These are phyloP conservation scores for Agrochola macilenta DNA, from an alignment of 2,888 invertebrate genomes.

Conservation along the genomic window DNA sequence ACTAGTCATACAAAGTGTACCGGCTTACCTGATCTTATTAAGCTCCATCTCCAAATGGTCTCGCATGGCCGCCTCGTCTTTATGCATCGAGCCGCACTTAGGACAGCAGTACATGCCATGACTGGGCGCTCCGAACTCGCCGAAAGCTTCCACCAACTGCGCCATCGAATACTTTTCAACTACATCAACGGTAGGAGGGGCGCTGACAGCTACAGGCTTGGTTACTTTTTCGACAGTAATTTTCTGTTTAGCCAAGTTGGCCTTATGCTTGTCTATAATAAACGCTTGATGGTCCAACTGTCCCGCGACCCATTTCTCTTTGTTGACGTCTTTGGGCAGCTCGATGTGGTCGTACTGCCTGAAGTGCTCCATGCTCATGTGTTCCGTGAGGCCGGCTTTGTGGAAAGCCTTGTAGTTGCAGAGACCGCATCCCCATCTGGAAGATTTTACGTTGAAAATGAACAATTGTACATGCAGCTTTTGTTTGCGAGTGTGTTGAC, in stretches of 20 bases:
- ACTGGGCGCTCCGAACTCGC: slow-evolving; percentile 76
- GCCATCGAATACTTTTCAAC: slow-evolving; percentile 52
- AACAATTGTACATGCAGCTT: neutral
- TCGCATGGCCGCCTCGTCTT: slow-evolving; percentile 76
- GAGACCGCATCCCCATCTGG: slow-evolving; percentile 91
- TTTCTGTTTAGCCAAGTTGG: slow-evolving; percentile 75
- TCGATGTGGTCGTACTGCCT: slow-evolving; percentile 78
- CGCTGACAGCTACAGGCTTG: slow-evolving; percentile 32
- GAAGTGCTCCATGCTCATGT: slow-evolving; percentile 87
- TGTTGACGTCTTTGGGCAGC: slow-evolving; percentile 81
- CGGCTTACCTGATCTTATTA: slow-evolving; percentile 81
- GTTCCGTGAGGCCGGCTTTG: slow-evolving; percentile 88
- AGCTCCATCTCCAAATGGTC: slow-evolving; percentile 84
- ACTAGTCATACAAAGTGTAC: neutral
- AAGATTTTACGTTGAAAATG: slow-evolving; percentile 46
- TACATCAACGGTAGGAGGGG: slow-evolving; percentile 8
- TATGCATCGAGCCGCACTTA: slow-evolving; percentile 75
- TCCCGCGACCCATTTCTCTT: slow-evolving; percentile 89
- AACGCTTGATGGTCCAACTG: slow-evolving; percentile 78
- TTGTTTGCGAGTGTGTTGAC: neutral
- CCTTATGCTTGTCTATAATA: slow-evolving; percentile 75
- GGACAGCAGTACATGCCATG: slow-evolving; percentile 78
- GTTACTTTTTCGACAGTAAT: slow-evolving; percentile 61
- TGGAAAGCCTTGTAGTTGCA: slow-evolving; percentile 91
- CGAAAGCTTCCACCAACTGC: slow-evolving; percentile 79